Evolutionary conservation across 1,140 invertebrate genomes (phyloP).

Genomic region (Probaryconus sp.): DNA sequence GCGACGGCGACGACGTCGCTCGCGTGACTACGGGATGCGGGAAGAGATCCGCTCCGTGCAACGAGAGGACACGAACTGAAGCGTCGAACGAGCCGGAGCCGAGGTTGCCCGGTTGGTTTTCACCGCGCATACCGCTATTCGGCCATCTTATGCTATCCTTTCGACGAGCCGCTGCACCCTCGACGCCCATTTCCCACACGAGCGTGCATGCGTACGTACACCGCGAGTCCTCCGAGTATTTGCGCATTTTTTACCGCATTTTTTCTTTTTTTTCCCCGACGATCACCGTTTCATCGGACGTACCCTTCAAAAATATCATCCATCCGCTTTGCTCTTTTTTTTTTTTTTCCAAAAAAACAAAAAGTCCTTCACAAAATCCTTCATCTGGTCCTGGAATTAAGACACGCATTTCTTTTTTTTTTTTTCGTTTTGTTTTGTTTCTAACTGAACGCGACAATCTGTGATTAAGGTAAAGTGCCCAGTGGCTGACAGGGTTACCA

Average conservation of each 20-base stretch:
- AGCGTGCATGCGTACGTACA: slow-evolving; percentile 41
- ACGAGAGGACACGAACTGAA: slow-evolving; percentile 58
- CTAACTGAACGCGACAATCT: too few species aligned
- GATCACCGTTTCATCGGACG: slow-evolving; percentile 44
- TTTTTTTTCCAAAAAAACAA: too few species aligned
- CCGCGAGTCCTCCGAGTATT: slow-evolving; percentile 34
- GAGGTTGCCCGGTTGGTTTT: slow-evolving; percentile 58
- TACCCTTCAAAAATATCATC: slow-evolving; percentile 50
- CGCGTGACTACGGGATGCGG: slow-evolving; percentile 34
- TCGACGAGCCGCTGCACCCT: slow-evolving; percentile 54
- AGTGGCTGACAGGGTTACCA: too few species aligned
- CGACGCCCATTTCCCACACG: slow-evolving; percentile 57
- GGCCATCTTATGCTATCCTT: slow-evolving; percentile 60
- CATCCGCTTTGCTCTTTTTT: too few species aligned
- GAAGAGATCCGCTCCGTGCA: slow-evolving; percentile 45
- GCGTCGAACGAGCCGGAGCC: slow-evolving; percentile 47
- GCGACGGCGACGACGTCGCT: not conserved
- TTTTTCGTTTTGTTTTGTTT: too few species aligned
- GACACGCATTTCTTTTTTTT: too few species aligned
- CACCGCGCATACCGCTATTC: slow-evolving; percentile 59
- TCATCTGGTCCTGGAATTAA: too few species aligned
- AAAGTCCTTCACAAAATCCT: too few species aligned
- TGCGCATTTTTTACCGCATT: slow-evolving; percentile 47
- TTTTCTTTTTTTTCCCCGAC: slow-evolving; percentile 39
- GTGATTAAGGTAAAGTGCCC: too few species aligned